Base-by-base conservation (phyloP, 1,140 invertebrate genomes). In the Drosophila persimilis region DNA sequence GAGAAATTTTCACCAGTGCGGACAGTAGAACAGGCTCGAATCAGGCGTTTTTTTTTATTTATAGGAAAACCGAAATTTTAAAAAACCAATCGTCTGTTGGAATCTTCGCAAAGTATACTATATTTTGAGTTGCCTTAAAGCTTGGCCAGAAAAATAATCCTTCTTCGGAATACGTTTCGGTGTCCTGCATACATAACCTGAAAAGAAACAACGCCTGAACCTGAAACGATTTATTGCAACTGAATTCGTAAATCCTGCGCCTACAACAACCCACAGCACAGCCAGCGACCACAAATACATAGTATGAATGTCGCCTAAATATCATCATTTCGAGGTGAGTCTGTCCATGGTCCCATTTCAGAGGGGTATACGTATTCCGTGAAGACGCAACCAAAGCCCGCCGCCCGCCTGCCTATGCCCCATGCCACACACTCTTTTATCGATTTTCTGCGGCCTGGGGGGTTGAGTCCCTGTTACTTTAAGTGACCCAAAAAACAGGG, bases 251-350 rank as follows among this genome's bases (percentile, higher is more conserved):
- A 15, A 48, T 56, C 41, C 61, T 47, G 56, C 43, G 45, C 39
- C 43, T 13, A 63, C 45, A 39, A 71, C 54, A 52, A 22, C 64
- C 22, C 61, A 48, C 51, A 58, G 31, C 53, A 56, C 31, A 59
- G 48, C 44, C 20, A 69, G 39, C 63, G 66, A 69, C 63, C 39
- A 69, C 26, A 69, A 69, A 77, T 73, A 80, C 50, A 91, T 92
- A 93, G 92, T 93, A 93, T 94, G 93, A 93, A 92, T 94, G 95
- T 95, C 93, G 95, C 94, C 94, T 94, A 94, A 94, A 93, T 94
- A 93, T 92, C 94, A 95, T 92, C 93, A 94, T 84, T 93, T 94
- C 92, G 94, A 95, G 94, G 95, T 95, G 93, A 93, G 93, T 80
- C 3, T 48, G 48, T 48, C n/a, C 9, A 56, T 29, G 29, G 29